Base-by-base conservation (phyloP, 2,888 invertebrate species). In the Chamaedrilus cognettii region DNA sequence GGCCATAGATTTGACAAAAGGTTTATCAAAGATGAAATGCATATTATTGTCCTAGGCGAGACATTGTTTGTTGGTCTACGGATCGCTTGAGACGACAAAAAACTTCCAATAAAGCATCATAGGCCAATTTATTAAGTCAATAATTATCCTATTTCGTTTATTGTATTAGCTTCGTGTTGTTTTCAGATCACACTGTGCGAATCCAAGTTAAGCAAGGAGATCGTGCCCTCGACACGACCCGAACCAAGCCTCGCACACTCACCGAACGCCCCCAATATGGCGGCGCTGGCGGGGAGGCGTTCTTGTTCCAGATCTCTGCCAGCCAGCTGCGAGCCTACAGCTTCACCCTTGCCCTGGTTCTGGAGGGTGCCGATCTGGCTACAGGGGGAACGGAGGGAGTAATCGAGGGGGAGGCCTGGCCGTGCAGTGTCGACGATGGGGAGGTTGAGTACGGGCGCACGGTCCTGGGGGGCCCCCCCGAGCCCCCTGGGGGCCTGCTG, bases 201-300 rank as follows among this genome's bases (percentile, higher is more conserved):
- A 23, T 52, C 26, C 55, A 52, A 52, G 15, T 52, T 7, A 52
- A 52, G 28, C 55, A 19, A 7, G 55, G 55, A 15, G 55, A 52
- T 7, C 11, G 55, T 19, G 26, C 26, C 7, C 15, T 52, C 7
- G 15, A 52, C 7, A 26, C 7, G 7, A 52, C 26, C 15, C 11
- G 15, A 52, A 52, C 55, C 11, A 19, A 11, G 7, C 11, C 15
- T 26, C 11, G 26, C 11, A 11, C 55, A 15, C 7, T 52, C 28
- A 7, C 28, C 26, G 11, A 7, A 7, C 11, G 15, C 15, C 11
- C 26, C 26, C 55, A 52, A 23, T 52, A 52, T 52, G 55, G 26
- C 26, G 55, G 15, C 11, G 55, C 11, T 52, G 55, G 26, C 26
- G 55, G 15, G 26, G 55, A 52, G 15, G 7, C 15, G 23, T 52